Evolutionary conservation across 92 coral and sea anemone genomes (phyloP), one percentile per base, ranked within the genome.

Genomic region (Actinernus sp.): DNA sequence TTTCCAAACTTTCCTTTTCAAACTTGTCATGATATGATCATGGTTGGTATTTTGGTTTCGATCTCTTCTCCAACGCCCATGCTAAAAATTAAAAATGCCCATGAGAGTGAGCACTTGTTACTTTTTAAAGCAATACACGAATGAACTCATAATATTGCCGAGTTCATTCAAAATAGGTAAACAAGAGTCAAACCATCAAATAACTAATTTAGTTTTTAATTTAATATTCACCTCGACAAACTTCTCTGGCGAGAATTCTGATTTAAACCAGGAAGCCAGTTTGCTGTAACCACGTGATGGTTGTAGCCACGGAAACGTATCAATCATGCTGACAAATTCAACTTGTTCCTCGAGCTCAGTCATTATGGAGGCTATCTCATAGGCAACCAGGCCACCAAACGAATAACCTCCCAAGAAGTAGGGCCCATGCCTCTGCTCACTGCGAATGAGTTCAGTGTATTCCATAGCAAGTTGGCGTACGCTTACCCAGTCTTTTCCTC

Each of bases 281-380:
- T 37, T 50, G 5, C 63, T 33, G 24, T 26, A 9, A 3, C 49
- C 40, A 19, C 56, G 37, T 22, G 49, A 30, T 26, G 56, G 34
- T 1, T 63, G 73, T 52, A 48, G 72, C 92, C 97, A 91, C 1
- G 97, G 82, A 49, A 52, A 86, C 5, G 97, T 91, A 73, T 91
- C 97, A 58, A 91, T 58, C 92, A 91, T 86, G 8, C 78, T 68
- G 32, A 91, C 80, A 70, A 86, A 81, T 1, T 81, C 87, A 14
- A 86, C 83, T 1, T 71, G 73, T 71, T 91, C 92, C 19, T 53
- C 48, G 37, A 61, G 55, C 46, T 78, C 88, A 10, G 63, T 76
- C 38, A 91, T 46, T 19, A 86, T 64, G 49, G 70, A 71, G 19
- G 97, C 97, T 66, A 91, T 76, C 60, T 91, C 97, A 51, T 52